Conservation (phyloP, 2,888 invertebrate species). For the Physocephala rufipes region DNA sequence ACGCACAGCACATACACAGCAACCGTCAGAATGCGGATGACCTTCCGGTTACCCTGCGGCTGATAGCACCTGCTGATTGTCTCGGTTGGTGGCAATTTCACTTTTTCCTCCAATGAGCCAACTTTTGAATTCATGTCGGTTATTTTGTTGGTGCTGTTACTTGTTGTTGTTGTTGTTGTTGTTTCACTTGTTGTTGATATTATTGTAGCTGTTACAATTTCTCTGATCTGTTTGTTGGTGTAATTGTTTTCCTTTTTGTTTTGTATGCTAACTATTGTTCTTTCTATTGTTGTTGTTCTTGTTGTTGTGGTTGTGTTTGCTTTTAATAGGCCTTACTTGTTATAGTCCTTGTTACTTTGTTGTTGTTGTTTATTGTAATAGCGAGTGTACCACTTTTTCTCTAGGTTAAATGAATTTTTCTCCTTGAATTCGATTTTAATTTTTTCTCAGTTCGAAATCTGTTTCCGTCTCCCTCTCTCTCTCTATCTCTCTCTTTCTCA, state of each 20-base stretch:
- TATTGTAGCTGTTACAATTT: too few relatives aligned
- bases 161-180: constrained; percentile 32
- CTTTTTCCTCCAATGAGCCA: constrained; percentile 65
- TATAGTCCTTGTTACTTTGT: too few relatives aligned
- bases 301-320: too few relatives aligned
- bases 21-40: constrained; percentile 90
- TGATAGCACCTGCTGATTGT: constrained; percentile 68
- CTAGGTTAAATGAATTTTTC: too few relatives aligned
- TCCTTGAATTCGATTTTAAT: too few relatives aligned
- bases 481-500: too few relatives aligned
- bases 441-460: too few relatives aligned
- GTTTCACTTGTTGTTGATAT: constrained; percentile 43
- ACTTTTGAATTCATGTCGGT: constrained; percentile 61
- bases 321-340: too few relatives aligned
- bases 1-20: constrained; percentile 94
- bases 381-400: too few relatives aligned
- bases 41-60: constrained; percentile 80
- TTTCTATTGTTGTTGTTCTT: too few relatives aligned
- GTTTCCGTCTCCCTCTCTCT: constrained; percentile 38
- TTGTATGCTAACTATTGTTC: too few relatives aligned
- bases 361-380: too few relatives aligned
- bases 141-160: constrained; percentile 27
- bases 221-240: neutral
- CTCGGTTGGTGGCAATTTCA: constrained; percentile 65
- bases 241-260: neutral